Conservation (phyloP, 2,888 invertebrate species). For the Charanyca ferruginea region DNA sequence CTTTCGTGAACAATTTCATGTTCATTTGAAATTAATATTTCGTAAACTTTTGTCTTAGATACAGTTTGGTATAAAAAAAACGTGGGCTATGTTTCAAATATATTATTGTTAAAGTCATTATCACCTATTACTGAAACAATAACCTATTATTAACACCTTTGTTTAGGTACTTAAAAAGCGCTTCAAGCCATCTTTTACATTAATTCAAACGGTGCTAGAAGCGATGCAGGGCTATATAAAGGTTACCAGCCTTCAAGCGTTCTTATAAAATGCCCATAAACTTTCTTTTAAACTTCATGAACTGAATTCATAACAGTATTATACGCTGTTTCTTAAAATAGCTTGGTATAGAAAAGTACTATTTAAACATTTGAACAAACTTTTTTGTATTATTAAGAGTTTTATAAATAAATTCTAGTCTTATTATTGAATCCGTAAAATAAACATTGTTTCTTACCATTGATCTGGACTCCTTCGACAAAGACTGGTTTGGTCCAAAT, state of each 20-base stretch:
- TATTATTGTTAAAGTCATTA: constrained; percentile 33
- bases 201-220: constrained; percentile 30
- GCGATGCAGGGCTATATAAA: constrained; percentile 31
- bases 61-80: constrained; percentile 36
- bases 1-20: constrained; percentile 42
- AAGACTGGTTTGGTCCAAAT: no score
- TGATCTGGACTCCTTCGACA: no score
- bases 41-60: constrained; percentile 6
- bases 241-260: constrained; percentile 39
- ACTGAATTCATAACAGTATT: constrained; percentile 37
- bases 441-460: background rate
- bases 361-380: constrained; percentile 8
- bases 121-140: constrained; percentile 41
- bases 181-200: constrained; percentile 14
- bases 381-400: background rate
- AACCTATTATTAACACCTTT: constrained; percentile 39
- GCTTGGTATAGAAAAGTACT: constrained; percentile 21
- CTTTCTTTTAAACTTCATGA: constrained; percentile 37
- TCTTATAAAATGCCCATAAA: constrained; percentile 29
- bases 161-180: constrained; percentile 14
- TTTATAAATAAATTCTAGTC: background rate
- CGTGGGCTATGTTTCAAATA: constrained; percentile 21
- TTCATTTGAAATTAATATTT: constrained; percentile 37
- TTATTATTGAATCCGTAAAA: background rate
- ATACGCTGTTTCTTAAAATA: constrained; percentile 13